Percentiles rank a stretch among this genome's conserved stretches.
These are phyloP conservation scores for Psix sp. DNA, from an alignment of 1,140 invertebrate genomes.

Conservation along the genomic window DNA sequence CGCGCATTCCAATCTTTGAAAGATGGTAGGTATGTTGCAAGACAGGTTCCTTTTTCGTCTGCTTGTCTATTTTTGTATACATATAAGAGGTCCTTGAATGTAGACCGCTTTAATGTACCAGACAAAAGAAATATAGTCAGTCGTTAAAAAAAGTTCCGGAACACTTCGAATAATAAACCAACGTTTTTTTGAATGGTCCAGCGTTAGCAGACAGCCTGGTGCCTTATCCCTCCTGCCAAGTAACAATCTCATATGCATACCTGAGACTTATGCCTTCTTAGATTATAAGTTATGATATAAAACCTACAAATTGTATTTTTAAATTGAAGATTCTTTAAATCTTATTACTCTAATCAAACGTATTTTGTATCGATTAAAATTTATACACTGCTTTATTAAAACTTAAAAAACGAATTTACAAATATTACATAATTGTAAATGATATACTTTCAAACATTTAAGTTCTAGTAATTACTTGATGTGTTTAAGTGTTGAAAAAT, in stretches of 20 bases:
- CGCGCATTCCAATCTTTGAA: slow-evolving; percentile 68
- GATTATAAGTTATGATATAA: slow-evolving; percentile 53
- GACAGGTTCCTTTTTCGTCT: slow-evolving; percentile 69
- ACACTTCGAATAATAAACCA: slow-evolving; percentile 57
- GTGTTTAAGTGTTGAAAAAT: too few species aligned
- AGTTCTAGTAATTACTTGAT: too few species aligned
- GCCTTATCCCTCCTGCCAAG: slow-evolving; percentile 71
- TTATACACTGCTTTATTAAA: too few species aligned
- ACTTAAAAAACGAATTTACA: too few species aligned
- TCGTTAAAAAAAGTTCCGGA: slow-evolving; percentile 53
- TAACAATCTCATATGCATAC: slow-evolving; percentile 51
- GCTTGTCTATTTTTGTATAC: slow-evolving; percentile 69
- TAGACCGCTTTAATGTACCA: slow-evolving; percentile 54
- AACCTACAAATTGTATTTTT: slow-evolving; percentile 21
- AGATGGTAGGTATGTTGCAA: slow-evolving; percentile 72
- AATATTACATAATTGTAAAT: too few species aligned
- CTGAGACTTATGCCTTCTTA: slow-evolving; percentile 30
- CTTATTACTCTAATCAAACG: slow-evolving; percentile 10
- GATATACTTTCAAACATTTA: too few species aligned
- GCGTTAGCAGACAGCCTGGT: slow-evolving; percentile 72
- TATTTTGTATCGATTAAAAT: slow-evolving; percentile 2
- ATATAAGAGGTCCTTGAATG: slow-evolving; percentile 53
- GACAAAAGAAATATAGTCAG: slow-evolving; percentile 56
- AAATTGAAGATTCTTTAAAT: slow-evolving; percentile 9
- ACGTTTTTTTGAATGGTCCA: slow-evolving; percentile 55